A percentile compares a stretch with the other conserved stretches of the same genome.
Conservation (phyloP, 2,888 invertebrate genomes). For the Zelleria hepariella region DNA sequence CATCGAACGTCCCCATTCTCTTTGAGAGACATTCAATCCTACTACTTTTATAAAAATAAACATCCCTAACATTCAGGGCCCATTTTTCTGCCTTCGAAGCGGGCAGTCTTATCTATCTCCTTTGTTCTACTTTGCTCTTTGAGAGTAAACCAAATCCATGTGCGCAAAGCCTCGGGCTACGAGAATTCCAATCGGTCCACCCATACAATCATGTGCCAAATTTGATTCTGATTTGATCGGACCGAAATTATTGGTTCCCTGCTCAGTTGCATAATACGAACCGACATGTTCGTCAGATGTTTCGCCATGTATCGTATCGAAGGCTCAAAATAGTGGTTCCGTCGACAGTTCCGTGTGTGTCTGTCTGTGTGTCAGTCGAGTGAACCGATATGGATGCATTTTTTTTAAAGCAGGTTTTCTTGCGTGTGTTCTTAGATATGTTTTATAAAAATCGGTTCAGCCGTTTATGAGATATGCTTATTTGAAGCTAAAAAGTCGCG, state of each 20-base stretch:
- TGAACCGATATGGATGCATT: no score
- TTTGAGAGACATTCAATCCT: not conserved
- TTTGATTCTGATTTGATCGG: conserved; percentile 22
- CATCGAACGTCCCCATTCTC: no score
- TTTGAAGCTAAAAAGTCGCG: no score
- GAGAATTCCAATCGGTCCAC: not conserved
- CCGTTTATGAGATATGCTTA: no score
- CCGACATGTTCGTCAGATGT: conserved; percentile 12
- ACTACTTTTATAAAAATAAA: not conserved
- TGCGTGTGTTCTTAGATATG: no score
- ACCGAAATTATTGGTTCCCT: conserved; percentile 33
- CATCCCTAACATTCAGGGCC: not conserved
- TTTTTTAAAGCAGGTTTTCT: no score
- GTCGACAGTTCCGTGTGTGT: no score
- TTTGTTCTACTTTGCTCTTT: not conserved
- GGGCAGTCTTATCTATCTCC: not conserved
- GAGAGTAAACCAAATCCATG: not conserved
- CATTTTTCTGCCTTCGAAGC: not conserved
- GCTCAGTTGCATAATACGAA: conserved; percentile 35
- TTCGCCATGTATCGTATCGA: not conserved
- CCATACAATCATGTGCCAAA: not conserved
- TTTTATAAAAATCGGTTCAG: no score
- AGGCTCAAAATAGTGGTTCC: not conserved
- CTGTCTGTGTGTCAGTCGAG: no score
- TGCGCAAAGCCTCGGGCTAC: not conserved